Conservation (phyloP, 2,113 vertebrate species). For the Syrmaticus mikado region DNA sequence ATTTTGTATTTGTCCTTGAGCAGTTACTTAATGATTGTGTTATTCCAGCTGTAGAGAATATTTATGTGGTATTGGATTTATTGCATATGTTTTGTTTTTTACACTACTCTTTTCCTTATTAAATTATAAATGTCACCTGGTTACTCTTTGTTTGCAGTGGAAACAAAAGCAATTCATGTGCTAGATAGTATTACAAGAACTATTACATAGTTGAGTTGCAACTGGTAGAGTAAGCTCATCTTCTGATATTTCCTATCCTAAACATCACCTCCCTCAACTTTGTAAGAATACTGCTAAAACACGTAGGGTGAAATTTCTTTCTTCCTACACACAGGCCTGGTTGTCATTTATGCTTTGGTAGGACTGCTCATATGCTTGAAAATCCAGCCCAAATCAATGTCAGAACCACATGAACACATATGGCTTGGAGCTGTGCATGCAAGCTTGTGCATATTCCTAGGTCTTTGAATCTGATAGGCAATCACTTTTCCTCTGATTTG, state of each 20-base stretch:
- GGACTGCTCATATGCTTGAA: not conserved
- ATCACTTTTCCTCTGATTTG: not conserved
- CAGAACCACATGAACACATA: not conserved
- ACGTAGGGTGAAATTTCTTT: slow-evolving; percentile 46
- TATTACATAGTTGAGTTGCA: not conserved
- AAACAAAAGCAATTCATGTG: not conserved
- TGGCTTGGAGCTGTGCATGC: fast-evolving
- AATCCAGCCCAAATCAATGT: not conserved
- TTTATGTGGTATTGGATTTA: not conserved
- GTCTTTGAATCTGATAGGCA: not conserved
- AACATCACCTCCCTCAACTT: slow-evolving; percentile 6
- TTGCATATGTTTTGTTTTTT: not conserved
- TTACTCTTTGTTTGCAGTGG: not conserved
- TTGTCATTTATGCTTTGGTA: not conserved
- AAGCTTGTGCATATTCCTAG: not conserved
- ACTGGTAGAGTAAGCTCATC: not conserved
- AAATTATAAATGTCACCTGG: not conserved
- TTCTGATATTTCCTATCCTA: not conserved
- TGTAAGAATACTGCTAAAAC: slow-evolving; percentile 8
- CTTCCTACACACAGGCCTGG: slow-evolving; percentile 7
- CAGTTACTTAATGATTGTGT: not conserved
- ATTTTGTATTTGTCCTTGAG: not conserved
- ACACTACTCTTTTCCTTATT: not conserved
- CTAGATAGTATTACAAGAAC: not conserved
- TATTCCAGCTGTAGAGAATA: not conserved